These are phyloP conservation scores for Megaceryle maxima DNA, from an alignment of 2,113 vertebrate genomes.

Conservation along the genomic window DNA sequence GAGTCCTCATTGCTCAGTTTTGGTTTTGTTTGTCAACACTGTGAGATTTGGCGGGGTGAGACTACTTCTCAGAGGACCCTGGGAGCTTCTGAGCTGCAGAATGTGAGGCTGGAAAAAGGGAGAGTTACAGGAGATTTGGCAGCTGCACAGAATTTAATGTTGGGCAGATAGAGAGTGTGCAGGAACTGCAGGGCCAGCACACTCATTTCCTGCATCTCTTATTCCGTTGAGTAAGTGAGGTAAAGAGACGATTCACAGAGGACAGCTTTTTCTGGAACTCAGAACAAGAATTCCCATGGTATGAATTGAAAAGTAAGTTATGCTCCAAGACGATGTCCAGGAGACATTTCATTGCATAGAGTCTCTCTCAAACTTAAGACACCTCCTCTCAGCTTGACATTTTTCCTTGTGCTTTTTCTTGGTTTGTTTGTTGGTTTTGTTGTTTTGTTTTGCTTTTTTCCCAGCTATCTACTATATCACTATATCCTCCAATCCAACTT, in stretches of 20 bases:
- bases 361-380: neutral
- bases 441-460: neutral
- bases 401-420: neutral
- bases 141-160: neutral
- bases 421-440: too few species aligned
- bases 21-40: neutral
- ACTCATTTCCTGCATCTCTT: constrained; percentile 5
- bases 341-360: neutral
- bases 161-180: neutral
- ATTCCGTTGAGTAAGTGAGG: neutral
- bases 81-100: neutral
- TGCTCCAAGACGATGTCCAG: neutral
- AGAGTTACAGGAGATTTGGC: neutral
- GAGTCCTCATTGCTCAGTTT: neutral
- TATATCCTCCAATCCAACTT: neutral
- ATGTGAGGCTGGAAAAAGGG: neutral
- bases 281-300: neutral
- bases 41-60: neutral
- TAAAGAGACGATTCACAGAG: neutral
- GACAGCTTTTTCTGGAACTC: neutral
- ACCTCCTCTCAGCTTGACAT: neutral
- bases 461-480: neutral
- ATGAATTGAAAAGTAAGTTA: neutral
- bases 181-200: neutral
- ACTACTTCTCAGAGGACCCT: neutral